These are phyloP conservation scores for Lomographa bimaculata DNA, from an alignment of 2,888 invertebrate species.

Conservation along the genomic window DNA sequence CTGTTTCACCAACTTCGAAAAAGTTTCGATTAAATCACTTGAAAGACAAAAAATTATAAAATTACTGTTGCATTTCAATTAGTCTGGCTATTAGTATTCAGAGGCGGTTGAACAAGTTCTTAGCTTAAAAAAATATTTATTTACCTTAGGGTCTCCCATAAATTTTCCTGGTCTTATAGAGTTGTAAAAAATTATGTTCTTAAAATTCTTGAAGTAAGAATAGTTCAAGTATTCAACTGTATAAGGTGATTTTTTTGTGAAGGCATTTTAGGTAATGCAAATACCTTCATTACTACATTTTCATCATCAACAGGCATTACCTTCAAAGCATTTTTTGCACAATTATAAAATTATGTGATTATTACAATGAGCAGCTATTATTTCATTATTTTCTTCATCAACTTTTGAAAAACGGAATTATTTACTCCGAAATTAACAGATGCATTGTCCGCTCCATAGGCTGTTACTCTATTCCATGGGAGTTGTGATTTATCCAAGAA, in stretches of 20 bases:
- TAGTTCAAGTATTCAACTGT: neutral
- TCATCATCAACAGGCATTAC: slow-evolving; percentile 10
- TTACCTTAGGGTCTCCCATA: no score
- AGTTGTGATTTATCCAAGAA: slow-evolving; percentile 17
- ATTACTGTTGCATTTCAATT: no score
- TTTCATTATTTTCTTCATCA: slow-evolving; percentile 12
- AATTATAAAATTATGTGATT: slow-evolving; percentile 19
- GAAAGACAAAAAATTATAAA: neutral
- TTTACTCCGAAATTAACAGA: slow-evolving; percentile 24
- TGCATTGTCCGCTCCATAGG: slow-evolving; percentile 26
- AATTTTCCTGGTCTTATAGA: neutral
- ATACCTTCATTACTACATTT: slow-evolving; percentile 19
- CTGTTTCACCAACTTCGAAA: no score
- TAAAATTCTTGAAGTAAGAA: neutral
- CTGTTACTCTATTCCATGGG: slow-evolving; percentile 11
- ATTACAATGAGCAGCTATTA: slow-evolving; percentile 14
- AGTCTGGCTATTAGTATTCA: no score
- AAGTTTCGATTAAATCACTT: no score
- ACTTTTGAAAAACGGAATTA: slow-evolving; percentile 9
- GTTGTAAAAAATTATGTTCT: neutral
- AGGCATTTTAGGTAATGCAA: no score
- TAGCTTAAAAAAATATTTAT: no score
- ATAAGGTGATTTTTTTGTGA: no score
- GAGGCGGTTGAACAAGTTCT: no score
- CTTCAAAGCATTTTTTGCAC: slow-evolving; percentile 19